A percentile compares a stretch with the other conserved stretches of the same genome.
Conservation (phyloP, 2,797 vertebrate genomes). For the Periparus ater region DNA sequence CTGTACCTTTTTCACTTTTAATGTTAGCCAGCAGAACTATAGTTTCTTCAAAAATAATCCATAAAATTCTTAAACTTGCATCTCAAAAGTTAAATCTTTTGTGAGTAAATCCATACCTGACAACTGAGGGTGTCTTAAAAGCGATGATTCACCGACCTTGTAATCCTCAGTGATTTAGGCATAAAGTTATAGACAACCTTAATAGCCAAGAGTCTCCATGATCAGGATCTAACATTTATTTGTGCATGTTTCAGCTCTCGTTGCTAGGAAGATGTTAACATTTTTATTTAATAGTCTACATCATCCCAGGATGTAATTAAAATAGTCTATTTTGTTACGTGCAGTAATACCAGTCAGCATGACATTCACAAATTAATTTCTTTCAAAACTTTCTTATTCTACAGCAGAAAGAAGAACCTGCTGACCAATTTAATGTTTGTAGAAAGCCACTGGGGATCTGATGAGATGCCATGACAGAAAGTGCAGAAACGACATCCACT, state of each 20-base stretch:
- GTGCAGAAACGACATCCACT: background rate
- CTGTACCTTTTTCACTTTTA: background rate
- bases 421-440: background rate
- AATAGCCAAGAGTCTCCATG: background rate
- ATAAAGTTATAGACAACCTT: background rate
- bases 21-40: background rate
- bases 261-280: background rate
- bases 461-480: background rate
- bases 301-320: constrained; percentile 12
- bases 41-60: background rate
- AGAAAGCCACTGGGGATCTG: background rate
- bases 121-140: background rate
- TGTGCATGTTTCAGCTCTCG: background rate
- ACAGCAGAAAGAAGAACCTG: background rate
- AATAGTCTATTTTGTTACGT: constrained; percentile 2
- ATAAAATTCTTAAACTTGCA: background rate
- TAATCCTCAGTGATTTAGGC: background rate
- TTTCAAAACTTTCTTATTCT: background rate
- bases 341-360: background rate
- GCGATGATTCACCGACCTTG: fast-evolving
- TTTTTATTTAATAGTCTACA: constrained; percentile 19
- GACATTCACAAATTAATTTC: constrained; percentile 19
- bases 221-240: background rate
- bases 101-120: background rate
- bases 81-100: background rate